These are phyloP conservation scores for Yponomeuta plumbellus DNA, from an alignment of 2,888 invertebrate genomes.

Conservation along the genomic window DNA sequence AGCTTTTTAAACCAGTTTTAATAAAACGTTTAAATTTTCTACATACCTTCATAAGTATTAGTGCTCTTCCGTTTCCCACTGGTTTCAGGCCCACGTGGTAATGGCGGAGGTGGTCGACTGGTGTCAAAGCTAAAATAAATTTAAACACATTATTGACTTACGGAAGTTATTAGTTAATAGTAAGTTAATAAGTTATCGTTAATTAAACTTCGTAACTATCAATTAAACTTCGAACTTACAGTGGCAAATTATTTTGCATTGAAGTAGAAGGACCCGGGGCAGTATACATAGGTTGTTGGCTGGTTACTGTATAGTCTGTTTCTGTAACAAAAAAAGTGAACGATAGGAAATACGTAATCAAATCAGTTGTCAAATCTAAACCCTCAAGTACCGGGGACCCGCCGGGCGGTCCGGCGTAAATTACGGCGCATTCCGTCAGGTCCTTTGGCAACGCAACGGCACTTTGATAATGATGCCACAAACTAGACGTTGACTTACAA, in stretches of 20 bases:
- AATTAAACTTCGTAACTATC: not conserved
- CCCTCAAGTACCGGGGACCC: too few relatives aligned
- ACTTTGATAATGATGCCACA: too few relatives aligned
- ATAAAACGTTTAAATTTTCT: not conserved
- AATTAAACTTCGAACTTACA: not conserved
- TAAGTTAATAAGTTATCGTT: too few relatives aligned
- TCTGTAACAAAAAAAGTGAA: not conserved
- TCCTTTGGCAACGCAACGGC: too few relatives aligned
- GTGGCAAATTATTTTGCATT: not conserved
- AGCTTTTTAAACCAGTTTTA: not conserved
- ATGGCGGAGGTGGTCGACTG: not conserved
- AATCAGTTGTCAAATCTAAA: too few relatives aligned
- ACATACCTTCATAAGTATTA: conserved; percentile 1
- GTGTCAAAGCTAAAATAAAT: conserved; percentile 5
- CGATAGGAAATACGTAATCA: too few relatives aligned
- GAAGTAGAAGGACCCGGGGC: not conserved
- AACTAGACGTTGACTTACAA: too few relatives aligned
- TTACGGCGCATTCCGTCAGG: too few relatives aligned
- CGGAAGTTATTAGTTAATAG: not conserved
- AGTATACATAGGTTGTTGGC: not conserved
- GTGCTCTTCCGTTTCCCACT: not conserved
- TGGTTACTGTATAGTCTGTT: not conserved
- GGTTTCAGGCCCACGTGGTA: not conserved
- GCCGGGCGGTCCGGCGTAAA: too few relatives aligned
- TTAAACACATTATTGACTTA: not conserved